Conservation (phyloP, 1,140 invertebrate species). For the Bombyx mori region ASM3026992v2 NC_085125.1:12138001-12138500, state of each 20-base stretch:
- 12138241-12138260: slow-evolving; percentile 20
- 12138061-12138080: slow-evolving; percentile 25
- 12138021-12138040: slow-evolving; percentile 18
- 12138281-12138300: slow-evolving; percentile 16
- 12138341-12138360: slow-evolving; percentile 24
- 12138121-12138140: slow-evolving; percentile 16
- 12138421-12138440: slow-evolving; percentile 36
- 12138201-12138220: slow-evolving; percentile 28
- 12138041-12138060: slow-evolving; percentile 26
- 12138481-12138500: slow-evolving; percentile 11
- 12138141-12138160: slow-evolving; percentile 16
- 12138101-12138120: slow-evolving; percentile 18
- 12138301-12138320: slow-evolving; percentile 21
- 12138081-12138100: slow-evolving; percentile 14
- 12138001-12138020: slow-evolving; percentile 20
- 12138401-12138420: slow-evolving; percentile 29
- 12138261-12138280: slow-evolving; percentile 18
- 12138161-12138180: slow-evolving; percentile 28
- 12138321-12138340: slow-evolving; percentile 10
- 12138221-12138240: slow-evolving; percentile 17
- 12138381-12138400: slow-evolving; percentile 31
- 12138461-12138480: slow-evolving; percentile 24
- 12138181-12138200: slow-evolving; percentile 15
- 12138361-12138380: slow-evolving; percentile 35
- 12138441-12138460: slow-evolving; percentile 24